These are phyloP conservation scores for Coelogynopora nodosa DNA, from an alignment of 2,888 invertebrate species.

Conservation along the genomic window DNA sequence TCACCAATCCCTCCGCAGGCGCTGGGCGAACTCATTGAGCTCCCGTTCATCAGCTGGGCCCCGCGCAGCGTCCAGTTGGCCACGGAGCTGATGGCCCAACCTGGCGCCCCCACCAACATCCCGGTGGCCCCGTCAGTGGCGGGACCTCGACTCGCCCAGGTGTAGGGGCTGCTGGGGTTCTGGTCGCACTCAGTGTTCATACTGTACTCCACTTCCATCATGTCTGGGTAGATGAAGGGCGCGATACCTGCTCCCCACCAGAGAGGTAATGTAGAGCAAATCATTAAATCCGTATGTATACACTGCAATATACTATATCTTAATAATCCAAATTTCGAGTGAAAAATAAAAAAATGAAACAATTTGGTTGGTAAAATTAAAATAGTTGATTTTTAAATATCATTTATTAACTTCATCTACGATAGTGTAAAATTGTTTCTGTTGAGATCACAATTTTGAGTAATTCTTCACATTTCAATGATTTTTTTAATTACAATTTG, in stretches of 20 bases:
- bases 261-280: too few species aligned
- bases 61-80: conserved; percentile 79
- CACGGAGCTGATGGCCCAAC: conserved; percentile 71
- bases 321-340: too few species aligned
- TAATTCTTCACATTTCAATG: too few species aligned
- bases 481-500: too few species aligned
- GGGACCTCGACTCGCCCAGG: conserved; percentile 45
- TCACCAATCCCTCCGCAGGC: conserved; percentile 82
- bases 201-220: conserved; percentile 87
- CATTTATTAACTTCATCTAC: too few species aligned
- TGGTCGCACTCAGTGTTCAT: not conserved
- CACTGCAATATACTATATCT: too few species aligned
- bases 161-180: not conserved
- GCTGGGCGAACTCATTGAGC: conserved; percentile 95
- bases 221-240: conserved; percentile 92
- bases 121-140: conserved; percentile 80
- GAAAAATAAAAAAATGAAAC: too few species aligned
- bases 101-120: conserved; percentile 84
- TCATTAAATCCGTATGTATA: too few species aligned
- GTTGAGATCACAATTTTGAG: too few species aligned
- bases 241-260: conserved; percentile 87
- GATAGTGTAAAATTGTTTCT: too few species aligned
- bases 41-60: conserved; percentile 87
- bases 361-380: too few species aligned
- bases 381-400: too few species aligned